Evolutionary conservation across 1,140 invertebrate species (phyloP), one percentile per base, ranked within the genome.

Genomic region (Ostrea denselamellosa): DNA sequence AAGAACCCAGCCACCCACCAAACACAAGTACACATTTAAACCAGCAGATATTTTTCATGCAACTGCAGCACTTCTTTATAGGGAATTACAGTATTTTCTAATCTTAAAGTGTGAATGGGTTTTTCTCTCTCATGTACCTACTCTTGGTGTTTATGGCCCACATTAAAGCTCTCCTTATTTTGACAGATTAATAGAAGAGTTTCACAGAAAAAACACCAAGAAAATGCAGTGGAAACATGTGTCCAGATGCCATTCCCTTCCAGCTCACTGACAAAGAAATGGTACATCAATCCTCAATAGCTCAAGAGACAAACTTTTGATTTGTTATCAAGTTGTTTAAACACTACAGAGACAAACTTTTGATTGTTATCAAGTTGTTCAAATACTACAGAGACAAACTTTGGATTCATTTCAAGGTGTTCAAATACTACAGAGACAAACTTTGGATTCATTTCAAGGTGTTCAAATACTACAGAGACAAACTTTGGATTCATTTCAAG

Each of bases 221-320:
- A 28, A 12, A 12, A 34, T 10, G 22, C 22, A 28, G n/a, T 22
- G 28, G 68, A 71, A 14, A 54, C 4, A 0, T 83, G 44, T 53
- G 82, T 54, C 9, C 82, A 83, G 44, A 83, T 83, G 52, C 82
- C 82, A 54, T 83, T 83, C 17, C 82, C 82, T 0, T 44, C 82
- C 1, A 51, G 9, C 34, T 83, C 82, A n/a, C 12, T 83, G n/a
- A 83, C 51, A n/a, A 83, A 83, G 34, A 83, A 83, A 25, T 83
- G 82, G 82, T 83, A n/a, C 82, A n/a, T 83, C 12, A 83, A 83
- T 52, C 82, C 82, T 19, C 82, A 17, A 2, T 44, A 58, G 19
- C 8, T 14, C 19, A 12, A 12, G 56, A 14, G 10, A 71, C 68
- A 71, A 71, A 22, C 25, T 14, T 71, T 34, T 22, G 5, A 71